Conservation (phyloP, 2,113 vertebrate genomes). For the Sylvia atricapilla region DNA sequence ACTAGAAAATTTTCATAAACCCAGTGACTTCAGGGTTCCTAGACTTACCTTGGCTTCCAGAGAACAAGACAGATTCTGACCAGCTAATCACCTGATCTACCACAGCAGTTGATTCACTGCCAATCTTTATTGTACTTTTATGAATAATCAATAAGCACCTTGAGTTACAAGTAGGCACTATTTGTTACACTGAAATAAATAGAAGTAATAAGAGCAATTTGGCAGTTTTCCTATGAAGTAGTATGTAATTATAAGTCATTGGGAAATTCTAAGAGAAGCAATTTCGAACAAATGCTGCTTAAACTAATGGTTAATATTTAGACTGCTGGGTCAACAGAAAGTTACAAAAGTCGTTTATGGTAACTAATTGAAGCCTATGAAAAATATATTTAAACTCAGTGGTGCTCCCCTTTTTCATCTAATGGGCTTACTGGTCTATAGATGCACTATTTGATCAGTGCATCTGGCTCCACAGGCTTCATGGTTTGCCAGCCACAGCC, state of each 20-base stretch:
- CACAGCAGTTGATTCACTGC: neutral
- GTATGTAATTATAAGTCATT: constrained; percentile 55
- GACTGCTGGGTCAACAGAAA: constrained; percentile 69
- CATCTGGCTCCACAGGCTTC: constrained; percentile 73
- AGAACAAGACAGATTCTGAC: neutral
- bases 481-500: constrained; percentile 74
- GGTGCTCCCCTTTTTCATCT: constrained; percentile 59
- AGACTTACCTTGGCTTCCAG: neutral
- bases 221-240: constrained; percentile 33
- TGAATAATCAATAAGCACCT: neutral
- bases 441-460: constrained; percentile 75
- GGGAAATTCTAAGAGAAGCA: constrained; percentile 61
- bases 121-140: constrained; percentile 19
- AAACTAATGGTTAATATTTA: constrained; percentile 73
- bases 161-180: neutral
- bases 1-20: neutral
- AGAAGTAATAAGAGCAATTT: constrained; percentile 57
- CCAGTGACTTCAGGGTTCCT: neutral
- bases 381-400: constrained; percentile 60
- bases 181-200: constrained; percentile 29
- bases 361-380: constrained; percentile 67
- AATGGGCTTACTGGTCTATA: constrained; percentile 57
- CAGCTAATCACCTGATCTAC: neutral
- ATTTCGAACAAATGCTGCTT: constrained; percentile 66
- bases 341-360: constrained; percentile 61